Evolutionary conservation across 2,888 invertebrate species (phyloP).

Genomic region (Brachyopa scutellaris): DNA sequence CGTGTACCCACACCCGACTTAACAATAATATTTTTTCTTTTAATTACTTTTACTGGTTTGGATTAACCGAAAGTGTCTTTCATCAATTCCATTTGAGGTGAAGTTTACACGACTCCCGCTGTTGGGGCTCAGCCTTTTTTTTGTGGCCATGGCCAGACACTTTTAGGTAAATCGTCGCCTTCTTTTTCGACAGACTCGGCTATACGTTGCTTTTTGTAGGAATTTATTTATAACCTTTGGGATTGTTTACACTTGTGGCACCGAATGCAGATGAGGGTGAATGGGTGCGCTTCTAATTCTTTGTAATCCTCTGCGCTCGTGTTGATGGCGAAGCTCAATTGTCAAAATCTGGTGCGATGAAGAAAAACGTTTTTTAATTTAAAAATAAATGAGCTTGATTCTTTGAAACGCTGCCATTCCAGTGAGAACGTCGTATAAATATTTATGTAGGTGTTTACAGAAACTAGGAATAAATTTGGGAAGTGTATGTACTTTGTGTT

Average conservation of each 20-base stretch:
- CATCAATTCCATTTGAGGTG: conserved; percentile 25
- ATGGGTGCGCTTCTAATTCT: neutral
- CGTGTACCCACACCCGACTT: neutral
- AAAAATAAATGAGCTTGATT: conserved; percentile 28
- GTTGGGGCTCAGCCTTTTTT: conserved; percentile 8
- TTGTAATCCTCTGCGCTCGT: neutral
- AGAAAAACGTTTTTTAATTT: conserved; percentile 8
- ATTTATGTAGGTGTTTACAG: conserved; percentile 20
- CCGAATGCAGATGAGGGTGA: neutral
- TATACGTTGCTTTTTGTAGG: neutral
- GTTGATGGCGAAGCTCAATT: neutral
- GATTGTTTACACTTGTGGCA: conserved; percentile 32
- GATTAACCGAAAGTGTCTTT: conserved; percentile 40
- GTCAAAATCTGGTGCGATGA: conserved; percentile 14
- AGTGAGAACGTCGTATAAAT: conserved; percentile 21
- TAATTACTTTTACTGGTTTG: conserved; percentile 22
- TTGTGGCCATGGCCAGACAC: conserved; percentile 13
- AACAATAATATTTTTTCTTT: conserved; percentile 24
- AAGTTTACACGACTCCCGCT: conserved; percentile 19
- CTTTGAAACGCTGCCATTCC: neutral
- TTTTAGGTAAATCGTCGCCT: neutral
- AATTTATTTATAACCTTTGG: neutral
- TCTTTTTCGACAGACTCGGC: neutral
- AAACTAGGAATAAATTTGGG: conserved; percentile 12
- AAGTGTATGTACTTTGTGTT: neutral